phyloP scores from a whole-genome alignment of 2,113 vertebrate species.

The Burhinus oedicnemus region DNA sequence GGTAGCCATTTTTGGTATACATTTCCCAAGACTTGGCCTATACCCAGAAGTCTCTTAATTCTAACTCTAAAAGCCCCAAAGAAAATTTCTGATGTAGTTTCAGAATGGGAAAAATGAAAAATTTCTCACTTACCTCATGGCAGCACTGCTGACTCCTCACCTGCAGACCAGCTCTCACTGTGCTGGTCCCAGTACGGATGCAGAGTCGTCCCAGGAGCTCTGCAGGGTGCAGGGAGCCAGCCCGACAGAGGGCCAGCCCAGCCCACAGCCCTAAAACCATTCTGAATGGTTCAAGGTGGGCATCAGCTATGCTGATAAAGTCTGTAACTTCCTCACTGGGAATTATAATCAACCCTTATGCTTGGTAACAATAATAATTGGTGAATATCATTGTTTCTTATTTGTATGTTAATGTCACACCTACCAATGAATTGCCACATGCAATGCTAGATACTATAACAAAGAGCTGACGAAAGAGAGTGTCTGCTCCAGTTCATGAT shows the following conservation, averaged over 20 bases:
- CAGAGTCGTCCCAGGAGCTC: not conserved
- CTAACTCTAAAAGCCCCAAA: not conserved
- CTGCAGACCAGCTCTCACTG: not conserved
- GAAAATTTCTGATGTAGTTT: not conserved
- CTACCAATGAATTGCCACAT: accelerated
- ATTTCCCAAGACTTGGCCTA: not conserved
- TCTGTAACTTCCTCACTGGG: not conserved
- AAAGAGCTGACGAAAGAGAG: not conserved
- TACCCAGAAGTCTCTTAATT: not conserved
- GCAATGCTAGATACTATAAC: not conserved
- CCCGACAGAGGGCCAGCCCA: accelerated
- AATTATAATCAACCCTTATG: no score
- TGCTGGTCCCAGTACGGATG: not conserved
- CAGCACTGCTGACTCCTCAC: not conserved
- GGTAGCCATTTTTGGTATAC: not conserved
- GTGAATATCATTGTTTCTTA: not conserved
- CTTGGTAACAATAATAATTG: not conserved
- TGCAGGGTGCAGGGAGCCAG: no score
- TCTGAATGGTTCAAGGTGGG: no score
- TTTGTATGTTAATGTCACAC: not conserved
- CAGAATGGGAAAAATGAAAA: not conserved
- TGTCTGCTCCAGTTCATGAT: accelerated
- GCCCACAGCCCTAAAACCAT: not conserved
- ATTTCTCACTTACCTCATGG: not conserved
- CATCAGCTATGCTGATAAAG: not conserved